Evolutionary conservation across 1,140 invertebrate genomes (phyloP).

Genomic region (Stegodyphus dumicola): DNA sequence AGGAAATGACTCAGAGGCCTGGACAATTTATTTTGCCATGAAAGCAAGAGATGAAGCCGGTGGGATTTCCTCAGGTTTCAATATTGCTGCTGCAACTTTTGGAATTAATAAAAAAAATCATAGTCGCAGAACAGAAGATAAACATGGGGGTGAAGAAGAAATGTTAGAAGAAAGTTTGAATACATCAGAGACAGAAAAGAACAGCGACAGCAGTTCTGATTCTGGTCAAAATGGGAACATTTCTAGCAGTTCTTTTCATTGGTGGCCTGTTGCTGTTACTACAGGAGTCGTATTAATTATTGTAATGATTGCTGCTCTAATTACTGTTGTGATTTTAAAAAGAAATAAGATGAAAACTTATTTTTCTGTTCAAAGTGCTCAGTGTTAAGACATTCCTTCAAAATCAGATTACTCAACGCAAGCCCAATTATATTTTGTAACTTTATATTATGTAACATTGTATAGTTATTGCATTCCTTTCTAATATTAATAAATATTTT

Average conservation of each 20-base stretch:
- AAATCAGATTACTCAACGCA: no score
- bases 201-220: not conserved
- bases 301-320: constrained; percentile 34
- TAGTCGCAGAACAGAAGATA: not conserved
- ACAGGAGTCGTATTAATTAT: constrained; percentile 15
- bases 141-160: not conserved
- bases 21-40: constrained; percentile 30
- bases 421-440: no score
- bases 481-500: no score
- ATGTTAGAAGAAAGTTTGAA: not conserved
- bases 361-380: constrained; percentile 36
- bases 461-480: no score
- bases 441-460: no score
- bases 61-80: constrained; percentile 11
- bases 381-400: constrained; percentile 5
- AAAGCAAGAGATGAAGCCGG: constrained; percentile 29
- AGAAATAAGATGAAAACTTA: constrained; percentile 29
- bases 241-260: constrained; percentile 8
- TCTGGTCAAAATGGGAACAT: not conserved
- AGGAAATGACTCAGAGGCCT: not conserved
- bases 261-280: constrained; percentile 48
- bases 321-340: constrained; percentile 32
- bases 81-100: constrained; percentile 26
- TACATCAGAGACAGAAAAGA: not conserved
- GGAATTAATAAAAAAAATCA: not conserved